phyloP scores from a whole-genome alignment of 2,888 invertebrate genomes.

The Leucoma salicis region DNA sequence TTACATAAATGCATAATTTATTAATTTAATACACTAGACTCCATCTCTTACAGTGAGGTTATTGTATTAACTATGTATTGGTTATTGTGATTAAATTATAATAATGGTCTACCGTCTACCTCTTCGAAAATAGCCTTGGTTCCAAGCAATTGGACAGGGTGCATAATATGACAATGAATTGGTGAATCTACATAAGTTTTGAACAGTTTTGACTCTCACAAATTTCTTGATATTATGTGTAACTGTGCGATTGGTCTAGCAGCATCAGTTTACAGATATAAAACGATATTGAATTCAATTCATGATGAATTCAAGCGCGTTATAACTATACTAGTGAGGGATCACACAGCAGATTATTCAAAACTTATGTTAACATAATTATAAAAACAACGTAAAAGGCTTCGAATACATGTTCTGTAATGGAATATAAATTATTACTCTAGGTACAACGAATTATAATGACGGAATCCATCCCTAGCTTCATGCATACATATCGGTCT shows the following conservation, averaged over 20 bases:
- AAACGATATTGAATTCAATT: too few relatives aligned
- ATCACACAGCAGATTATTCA: conserved; percentile 1
- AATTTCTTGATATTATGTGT: too few relatives aligned
- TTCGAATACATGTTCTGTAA: neutral
- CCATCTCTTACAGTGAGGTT: conserved; percentile 29
- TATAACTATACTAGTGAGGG: neutral
- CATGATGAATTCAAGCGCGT: too few relatives aligned
- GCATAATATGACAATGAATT: neutral
- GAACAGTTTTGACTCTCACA: neutral
- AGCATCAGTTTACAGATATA: too few relatives aligned
- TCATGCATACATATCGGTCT: conserved; percentile 69
- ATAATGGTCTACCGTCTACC: neutral
- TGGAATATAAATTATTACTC: neutral
- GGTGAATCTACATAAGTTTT: neutral
- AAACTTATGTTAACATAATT: neutral
- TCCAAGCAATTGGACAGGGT: neutral
- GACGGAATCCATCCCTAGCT: conserved; percentile 39
- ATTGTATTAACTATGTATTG: neutral
- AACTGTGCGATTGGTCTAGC: too few relatives aligned
- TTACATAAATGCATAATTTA: conserved; percentile 68
- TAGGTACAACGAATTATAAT: conserved; percentile 18
- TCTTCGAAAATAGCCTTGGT: neutral
- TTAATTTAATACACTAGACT: conserved; percentile 37
- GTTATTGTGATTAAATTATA: conserved; percentile 3
- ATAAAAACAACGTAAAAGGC: neutral